These are phyloP conservation scores for Eutrigla gurnardus DNA, from an alignment of 2,797 vertebrate genomes.

Conservation along the genomic window DNA sequence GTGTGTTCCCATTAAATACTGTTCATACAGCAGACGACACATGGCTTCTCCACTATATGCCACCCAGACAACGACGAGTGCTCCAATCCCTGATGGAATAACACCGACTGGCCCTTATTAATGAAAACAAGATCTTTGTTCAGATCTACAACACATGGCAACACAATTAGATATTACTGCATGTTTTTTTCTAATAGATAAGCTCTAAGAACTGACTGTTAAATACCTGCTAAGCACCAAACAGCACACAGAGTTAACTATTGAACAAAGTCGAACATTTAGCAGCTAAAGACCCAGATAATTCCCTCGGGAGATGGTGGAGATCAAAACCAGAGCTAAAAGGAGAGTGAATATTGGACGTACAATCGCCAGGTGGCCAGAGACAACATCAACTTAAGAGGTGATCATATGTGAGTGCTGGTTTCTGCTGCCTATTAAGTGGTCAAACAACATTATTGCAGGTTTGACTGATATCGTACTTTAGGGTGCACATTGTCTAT, in stretches of 20 bases:
- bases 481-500: neutral
- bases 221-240: neutral
- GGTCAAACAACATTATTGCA: neutral
- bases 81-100: neutral
- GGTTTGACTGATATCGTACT: neutral
- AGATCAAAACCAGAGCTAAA: neutral
- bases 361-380: neutral
- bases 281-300: neutral
- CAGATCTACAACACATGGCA: neutral
- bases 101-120: neutral
- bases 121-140: neutral
- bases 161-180: neutral
- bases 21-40: conserved; percentile 2
- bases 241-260: neutral
- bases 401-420: neutral
- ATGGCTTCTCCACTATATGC: conserved; percentile 22
- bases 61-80: neutral
- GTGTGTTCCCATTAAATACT: neutral
- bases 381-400: neutral
- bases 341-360: neutral
- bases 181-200: neutral
- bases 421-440: neutral
- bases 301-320: neutral
- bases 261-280: neutral
- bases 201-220: neutral